phyloP scores from a whole-genome alignment of 2,797 vertebrate genomes.

The Lindbergichthys nudifrons region DNA sequence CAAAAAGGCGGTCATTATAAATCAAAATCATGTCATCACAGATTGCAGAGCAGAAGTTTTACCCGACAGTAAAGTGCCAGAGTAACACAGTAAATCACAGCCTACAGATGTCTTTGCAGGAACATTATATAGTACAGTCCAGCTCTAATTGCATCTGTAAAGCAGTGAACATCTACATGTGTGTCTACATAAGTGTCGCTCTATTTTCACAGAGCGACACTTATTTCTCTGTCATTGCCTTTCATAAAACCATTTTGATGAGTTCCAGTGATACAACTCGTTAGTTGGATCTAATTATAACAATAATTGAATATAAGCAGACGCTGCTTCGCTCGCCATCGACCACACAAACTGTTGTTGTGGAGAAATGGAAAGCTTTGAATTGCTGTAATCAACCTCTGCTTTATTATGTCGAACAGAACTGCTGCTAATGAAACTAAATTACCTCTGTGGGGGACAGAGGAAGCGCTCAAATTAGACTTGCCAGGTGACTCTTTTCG shows the following conservation, averaged over 20 bases:
- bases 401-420: constrained; percentile 48
- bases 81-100: constrained; percentile 1
- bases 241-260: constrained; percentile 26
- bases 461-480: constrained; percentile 35
- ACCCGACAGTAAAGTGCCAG: constrained; percentile 24
- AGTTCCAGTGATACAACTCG: neutral
- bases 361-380: constrained; percentile 27
- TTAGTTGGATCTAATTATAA: constrained; percentile 15
- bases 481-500: constrained; percentile 29
- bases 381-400: constrained; percentile 48
- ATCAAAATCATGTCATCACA: constrained; percentile 39
- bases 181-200: too few relatives aligned
- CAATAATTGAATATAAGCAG: constrained; percentile 23
- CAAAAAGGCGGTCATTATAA: constrained; percentile 38
- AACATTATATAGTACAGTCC: neutral
- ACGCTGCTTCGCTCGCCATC: constrained; percentile 8
- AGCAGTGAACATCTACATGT: neutral
- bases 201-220: neutral
- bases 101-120: neutral
- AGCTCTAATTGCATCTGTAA: neutral
- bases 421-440: constrained; percentile 51
- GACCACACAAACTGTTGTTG: constrained; percentile 15
- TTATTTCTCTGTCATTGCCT: constrained; percentile 1
- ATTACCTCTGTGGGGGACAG: constrained; percentile 26
- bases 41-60: constrained; percentile 35